phyloP scores from a whole-genome alignment of 2,797 vertebrate species.

The Gorsachius magnificus region DNA sequence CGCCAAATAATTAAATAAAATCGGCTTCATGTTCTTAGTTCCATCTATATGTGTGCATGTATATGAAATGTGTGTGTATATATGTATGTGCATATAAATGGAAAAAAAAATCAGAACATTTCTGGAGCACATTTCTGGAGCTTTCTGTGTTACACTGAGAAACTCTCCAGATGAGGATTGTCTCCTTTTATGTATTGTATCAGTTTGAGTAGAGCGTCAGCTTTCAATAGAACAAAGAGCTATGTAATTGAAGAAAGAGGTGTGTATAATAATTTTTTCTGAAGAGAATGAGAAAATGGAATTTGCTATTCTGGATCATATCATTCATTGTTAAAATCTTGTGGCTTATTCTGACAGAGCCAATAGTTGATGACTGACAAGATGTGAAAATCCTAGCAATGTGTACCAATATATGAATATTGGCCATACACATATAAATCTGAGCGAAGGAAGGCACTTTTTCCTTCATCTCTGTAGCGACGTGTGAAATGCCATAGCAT shows the following conservation, averaged over 20 bases:
- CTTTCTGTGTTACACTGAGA: neutral
- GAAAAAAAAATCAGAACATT: neutral
- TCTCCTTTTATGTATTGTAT: neutral
- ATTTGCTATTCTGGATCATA: neutral
- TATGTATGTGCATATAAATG: neutral
- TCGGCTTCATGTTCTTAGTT: neutral
- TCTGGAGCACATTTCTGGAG: neutral
- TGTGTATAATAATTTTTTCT: neutral
- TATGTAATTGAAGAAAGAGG: neutral
- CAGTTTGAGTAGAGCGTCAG: neutral
- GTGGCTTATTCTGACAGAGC: neutral
- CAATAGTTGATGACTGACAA: neutral
- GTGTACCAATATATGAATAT: neutral
- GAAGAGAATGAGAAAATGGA: neutral
- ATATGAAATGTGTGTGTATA: neutral
- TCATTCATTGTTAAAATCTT: neutral
- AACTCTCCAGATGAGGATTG: neutral
- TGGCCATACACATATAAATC: neutral
- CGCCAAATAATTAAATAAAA: neutral
- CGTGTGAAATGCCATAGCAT: neutral
- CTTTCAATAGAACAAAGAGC: neutral
- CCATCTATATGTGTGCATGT: neutral
- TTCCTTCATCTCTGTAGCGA: neutral
- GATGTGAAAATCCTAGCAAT: neutral
- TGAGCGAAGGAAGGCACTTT: neutral